Evolutionary conservation across 1,140 invertebrate species (phyloP), one percentile per base, ranked within the genome.

Genomic region (Drosophila azteca): DNA sequence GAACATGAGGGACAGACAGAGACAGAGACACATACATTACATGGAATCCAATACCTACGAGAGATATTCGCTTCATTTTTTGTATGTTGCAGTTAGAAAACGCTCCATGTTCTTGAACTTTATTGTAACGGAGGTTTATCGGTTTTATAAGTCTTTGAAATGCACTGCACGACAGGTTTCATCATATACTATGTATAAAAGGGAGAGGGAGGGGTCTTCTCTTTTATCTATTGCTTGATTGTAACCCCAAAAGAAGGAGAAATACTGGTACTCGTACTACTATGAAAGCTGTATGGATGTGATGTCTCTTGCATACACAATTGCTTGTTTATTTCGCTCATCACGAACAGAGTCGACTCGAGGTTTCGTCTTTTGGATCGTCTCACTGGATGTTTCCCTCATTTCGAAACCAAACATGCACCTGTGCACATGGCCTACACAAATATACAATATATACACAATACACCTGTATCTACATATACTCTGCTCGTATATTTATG

Each of bases 281-380:
- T 43, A 35, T 35, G 26, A 77, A 64, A 64, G 59, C 39, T 62
- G 48, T 70, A 13, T 39, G 35, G 35, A 77, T 59, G 68, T 72
- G 50, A 62, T 59, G 82, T 52, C 74, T 87, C 69, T 82, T 78
- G 82, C 83, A 85, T 85, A 85, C 82, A 67, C 61, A 85, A 87
- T 87, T 46, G 64, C 55, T 74, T 78, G 79, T 69, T 81, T 77
- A 81, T 77, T 66, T 76, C 61, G 61, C 44, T 64, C 65, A 35
- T n/a, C 63, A 64, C 66, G 60, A 69, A 69, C 39, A 24, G 17
- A 44, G 13, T 15, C 11, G 43, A 61, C 45, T 39, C 58, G 44
- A 26, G 17, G 43, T 39, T 45, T 52, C 50, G 0, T 20, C 1
- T 20, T 20, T 53, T 70, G 67, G 67, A 69, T 58, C 45, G 63